A percentile compares a stretch with the other conserved stretches of the same genome.
Conservation (phyloP, 2,797 vertebrate species). For the Miichthys miiuy region DNA sequence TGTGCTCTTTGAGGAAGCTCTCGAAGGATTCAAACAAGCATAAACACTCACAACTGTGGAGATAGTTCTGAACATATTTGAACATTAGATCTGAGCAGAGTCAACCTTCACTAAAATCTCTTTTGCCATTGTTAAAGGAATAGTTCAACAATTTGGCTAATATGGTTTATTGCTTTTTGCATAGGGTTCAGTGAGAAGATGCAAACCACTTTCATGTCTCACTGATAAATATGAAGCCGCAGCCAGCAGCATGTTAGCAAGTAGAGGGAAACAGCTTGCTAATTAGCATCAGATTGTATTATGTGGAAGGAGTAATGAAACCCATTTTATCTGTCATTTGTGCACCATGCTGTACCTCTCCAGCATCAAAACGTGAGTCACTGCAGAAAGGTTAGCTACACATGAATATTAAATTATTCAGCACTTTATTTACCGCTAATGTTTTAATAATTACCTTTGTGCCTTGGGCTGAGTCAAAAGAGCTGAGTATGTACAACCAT, state of each 20-base stretch:
- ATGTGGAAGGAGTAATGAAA: not conserved
- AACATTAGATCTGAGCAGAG: not conserved
- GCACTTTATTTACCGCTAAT: slow-evolving; percentile 10
- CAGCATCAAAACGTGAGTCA: not conserved
- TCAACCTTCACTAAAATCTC: not conserved
- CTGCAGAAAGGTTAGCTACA: not conserved
- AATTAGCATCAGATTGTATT: not conserved
- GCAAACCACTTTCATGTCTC: no score
- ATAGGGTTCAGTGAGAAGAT: no score
- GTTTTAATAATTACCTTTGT: slow-evolving; percentile 29
- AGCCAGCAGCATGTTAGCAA: not conserved
- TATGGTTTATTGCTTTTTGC: no score
- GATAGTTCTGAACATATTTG: not conserved
- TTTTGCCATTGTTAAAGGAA: not conserved
- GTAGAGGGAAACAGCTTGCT: not conserved
- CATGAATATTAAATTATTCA: slow-evolving; percentile 4
- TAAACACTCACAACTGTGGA: not conserved
- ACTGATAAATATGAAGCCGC: no score
- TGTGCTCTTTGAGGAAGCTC: not conserved
- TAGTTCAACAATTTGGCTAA: no score
- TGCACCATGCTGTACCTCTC: not conserved
- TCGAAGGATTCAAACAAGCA: not conserved
- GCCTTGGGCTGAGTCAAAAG: not conserved
- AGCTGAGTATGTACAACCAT: not conserved
- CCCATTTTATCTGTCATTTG: not conserved